Conservation (phyloP, 1,140 invertebrate species). For the Nasonia giraulti region DNA sequence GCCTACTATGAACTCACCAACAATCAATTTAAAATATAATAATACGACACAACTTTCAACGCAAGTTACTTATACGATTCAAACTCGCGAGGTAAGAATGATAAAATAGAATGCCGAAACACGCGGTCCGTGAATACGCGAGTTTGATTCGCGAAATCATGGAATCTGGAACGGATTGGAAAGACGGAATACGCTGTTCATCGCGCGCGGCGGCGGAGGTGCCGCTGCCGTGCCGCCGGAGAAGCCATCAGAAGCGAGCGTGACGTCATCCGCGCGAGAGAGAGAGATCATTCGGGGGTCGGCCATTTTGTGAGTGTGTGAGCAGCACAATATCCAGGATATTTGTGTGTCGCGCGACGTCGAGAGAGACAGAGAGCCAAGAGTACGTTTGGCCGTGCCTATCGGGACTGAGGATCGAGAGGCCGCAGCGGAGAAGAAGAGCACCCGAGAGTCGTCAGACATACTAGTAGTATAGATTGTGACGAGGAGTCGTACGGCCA, state of each 20-base stretch:
- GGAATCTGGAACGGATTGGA: neutral
- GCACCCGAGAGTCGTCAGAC: neutral
- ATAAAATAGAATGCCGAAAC: no score
- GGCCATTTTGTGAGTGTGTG: conserved; percentile 74
- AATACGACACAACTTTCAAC: no score
- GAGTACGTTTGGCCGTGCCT: neutral
- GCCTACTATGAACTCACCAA: no score
- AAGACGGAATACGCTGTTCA: neutral
- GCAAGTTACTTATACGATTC: no score
- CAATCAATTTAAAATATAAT: no score
- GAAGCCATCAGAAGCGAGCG: conserved; percentile 47
- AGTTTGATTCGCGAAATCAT: neutral
- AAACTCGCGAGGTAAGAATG: no score
- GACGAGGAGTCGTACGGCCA: neutral
- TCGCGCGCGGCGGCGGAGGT: neutral
- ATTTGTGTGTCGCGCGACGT: conserved; percentile 45
- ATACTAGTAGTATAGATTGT: no score
- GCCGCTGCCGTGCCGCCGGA: neutral
- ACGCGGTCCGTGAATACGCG: no score
- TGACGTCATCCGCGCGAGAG: conserved; percentile 66
- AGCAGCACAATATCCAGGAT: conserved; percentile 54
- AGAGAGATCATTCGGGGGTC: conserved; percentile 59
- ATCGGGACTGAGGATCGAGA: neutral
- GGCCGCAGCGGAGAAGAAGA: conserved; percentile 17
- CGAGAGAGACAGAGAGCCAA: conserved; percentile 55